Evolutionary conservation across 2,888 invertebrate species (phyloP), one percentile per base, ranked within the genome.

Genomic region (Coenonympha arcania): DNA sequence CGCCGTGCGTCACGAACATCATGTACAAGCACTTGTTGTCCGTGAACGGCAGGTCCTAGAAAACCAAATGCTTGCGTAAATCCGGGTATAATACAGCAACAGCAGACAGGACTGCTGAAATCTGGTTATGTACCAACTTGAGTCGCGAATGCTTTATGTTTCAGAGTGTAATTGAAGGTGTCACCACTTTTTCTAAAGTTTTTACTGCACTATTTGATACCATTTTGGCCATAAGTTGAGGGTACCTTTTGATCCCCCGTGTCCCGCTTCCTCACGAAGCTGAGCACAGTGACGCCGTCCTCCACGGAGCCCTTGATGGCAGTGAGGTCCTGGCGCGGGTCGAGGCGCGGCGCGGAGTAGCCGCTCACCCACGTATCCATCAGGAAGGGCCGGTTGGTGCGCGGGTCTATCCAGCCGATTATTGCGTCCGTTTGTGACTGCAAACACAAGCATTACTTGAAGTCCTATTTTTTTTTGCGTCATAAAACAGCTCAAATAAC

Each of bases 301-400:
- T 13, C 15, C 30, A 52, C 33, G 6, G 34, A 16, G 34, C 55
- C 55, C 20, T 28, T 84, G 11, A 89, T 88, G 66, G 91, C 90
- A 60, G 85, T 85, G 41, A 95, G 87, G 70, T 95, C 93, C 81
- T 96, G 95, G 0, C 89, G 87, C 0, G 80, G 75, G 72, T 95
- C 95, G 9, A 93, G 76, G 6, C 90, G 76, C 0, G 95, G 94
- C 6, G 91, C 88, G 2, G 90, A 89, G 81, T 95, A 95, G 0
- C 94, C 94, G 1, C 72, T 68, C 48, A 95, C 90, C 93, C 93
- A 96, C 0, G 94, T 93, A 73, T 96, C 96, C 93, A 95, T 94
- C 16, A 96, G 75, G 82, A 95, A 95, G 1, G 93, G 92, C 0
- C 94, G 87, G 0, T 93, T 93, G 0, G 88, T 89, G 5, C 89